Conservation (phyloP, 2,888 invertebrate genomes). For the Parnassius smintheus region DNA sequence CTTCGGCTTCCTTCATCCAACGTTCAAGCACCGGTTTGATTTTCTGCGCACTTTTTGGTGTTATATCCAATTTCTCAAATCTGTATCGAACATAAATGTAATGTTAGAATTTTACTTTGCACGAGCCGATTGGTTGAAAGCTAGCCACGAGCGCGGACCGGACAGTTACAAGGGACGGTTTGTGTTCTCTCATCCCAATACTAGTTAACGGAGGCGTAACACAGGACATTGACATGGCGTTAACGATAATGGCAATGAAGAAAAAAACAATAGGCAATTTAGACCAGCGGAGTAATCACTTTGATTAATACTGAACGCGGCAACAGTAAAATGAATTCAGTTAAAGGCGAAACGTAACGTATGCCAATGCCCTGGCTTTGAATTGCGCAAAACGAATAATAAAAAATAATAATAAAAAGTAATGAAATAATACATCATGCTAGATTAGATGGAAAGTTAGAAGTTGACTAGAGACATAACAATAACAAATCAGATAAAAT, state of each 20-base stretch:
- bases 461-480: slow-evolving; percentile 67
- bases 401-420: slow-evolving; percentile 49
- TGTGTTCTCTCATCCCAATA: slow-evolving; percentile 49
- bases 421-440: slow-evolving; percentile 80
- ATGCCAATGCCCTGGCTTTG: slow-evolving; percentile 96
- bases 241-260: slow-evolving; percentile 64
- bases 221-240: slow-evolving; percentile 86
- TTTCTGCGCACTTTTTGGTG: slow-evolving; percentile 99
- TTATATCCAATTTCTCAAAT: slow-evolving; percentile 99
- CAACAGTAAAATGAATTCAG: slow-evolving; percentile 78
- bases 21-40: slow-evolving; percentile 98
- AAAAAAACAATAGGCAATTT: slow-evolving; percentile 79
- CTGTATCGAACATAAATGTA: slow-evolving; percentile 84
- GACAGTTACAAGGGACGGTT: slow-evolving; percentile 29
- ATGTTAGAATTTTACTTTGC: slow-evolving; percentile 72
- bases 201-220: slow-evolving; percentile 73
- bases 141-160: slow-evolving; percentile 40
- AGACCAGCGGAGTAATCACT: slow-evolving; percentile 75
- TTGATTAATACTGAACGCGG: slow-evolving; percentile 77
- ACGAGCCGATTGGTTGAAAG: slow-evolving; percentile 54
- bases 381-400: slow-evolving; percentile 78
- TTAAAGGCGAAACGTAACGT: slow-evolving; percentile 78
- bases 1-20: slow-evolving; percentile 99
- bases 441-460: slow-evolving; percentile 76
- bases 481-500: slow-evolving; percentile 70